Percentiles rank a stretch among this genome's conserved stretches.
Evolutionary conservation across 2,113 vertebrate species (phyloP).

Genomic region (Thalassoma bifasciatum): DNA sequence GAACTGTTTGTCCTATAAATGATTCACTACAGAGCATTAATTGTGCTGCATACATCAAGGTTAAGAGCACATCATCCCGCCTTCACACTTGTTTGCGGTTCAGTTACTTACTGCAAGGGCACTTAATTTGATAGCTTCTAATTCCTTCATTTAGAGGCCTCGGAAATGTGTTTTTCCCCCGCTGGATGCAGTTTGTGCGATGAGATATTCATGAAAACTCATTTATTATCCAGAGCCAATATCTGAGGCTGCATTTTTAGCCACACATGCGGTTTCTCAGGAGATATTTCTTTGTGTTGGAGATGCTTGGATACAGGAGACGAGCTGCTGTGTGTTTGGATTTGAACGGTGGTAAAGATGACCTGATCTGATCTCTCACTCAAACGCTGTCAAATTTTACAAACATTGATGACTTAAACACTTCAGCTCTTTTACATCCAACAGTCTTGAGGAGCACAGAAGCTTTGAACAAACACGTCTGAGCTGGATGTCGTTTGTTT

Average conservation of each 20-base stretch:
- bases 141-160: conserved; percentile 39
- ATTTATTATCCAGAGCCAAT: not conserved
- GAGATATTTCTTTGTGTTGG: not conserved
- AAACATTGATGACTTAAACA: no score
- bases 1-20: conserved; percentile 42
- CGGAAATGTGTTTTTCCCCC: not conserved
- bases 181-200: not conserved
- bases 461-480: no score
- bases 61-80: conserved; percentile 44
- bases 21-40: conserved; percentile 59
- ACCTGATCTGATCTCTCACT: no score
- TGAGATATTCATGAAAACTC: not conserved
- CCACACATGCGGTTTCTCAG: not conserved
- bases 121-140: conserved; percentile 32
- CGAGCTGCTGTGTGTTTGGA: not conserved
- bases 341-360: not conserved
- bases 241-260: not conserved
- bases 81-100: conserved; percentile 40
- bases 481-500: no score
- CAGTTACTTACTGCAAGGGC: conserved; percentile 61
- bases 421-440: no score
- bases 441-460: no score
- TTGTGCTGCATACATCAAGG: conserved; percentile 33
- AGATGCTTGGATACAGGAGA: not conserved
- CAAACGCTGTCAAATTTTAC: no score